A percentile compares a stretch with the other conserved stretches of the same genome.
phyloP scores from a whole-genome alignment of 2,797 vertebrate species.

The Sus cebifrons region DNA sequence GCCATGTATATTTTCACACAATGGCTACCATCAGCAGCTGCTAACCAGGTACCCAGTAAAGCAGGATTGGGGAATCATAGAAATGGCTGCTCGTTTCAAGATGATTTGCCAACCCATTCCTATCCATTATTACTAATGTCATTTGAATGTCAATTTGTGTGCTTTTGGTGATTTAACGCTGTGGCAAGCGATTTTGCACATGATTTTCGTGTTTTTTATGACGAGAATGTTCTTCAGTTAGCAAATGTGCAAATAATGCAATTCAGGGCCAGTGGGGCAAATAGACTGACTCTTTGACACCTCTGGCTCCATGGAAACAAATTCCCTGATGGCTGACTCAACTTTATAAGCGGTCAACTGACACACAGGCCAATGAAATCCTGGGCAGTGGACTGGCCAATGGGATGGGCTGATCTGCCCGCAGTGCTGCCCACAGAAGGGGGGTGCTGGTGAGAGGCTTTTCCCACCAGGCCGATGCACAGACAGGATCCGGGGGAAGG shows the following conservation, averaged over 20 bases:
- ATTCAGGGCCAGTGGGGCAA: conserved; percentile 76
- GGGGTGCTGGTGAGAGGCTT: not conserved
- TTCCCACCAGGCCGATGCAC: not conserved
- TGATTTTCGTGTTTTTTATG: conserved; percentile 85
- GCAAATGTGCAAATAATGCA: conserved; percentile 79
- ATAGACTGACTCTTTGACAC: conserved; percentile 14
- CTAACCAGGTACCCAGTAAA: conserved; percentile 90
- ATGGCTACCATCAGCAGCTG: conserved; percentile 89
- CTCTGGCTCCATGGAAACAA: not conserved
- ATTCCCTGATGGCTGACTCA: conserved; percentile 54
- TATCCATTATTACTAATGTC: conserved; percentile 87
- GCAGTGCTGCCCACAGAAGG: not conserved
- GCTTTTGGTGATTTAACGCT: conserved; percentile 85
- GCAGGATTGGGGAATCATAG: conserved; percentile 85
- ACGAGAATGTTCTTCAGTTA: conserved; percentile 87
- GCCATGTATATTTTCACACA: conserved; percentile 89
- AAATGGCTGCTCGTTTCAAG: conserved; percentile 89
- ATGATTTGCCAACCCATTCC: conserved; percentile 86
- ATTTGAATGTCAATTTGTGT: conserved; percentile 86
- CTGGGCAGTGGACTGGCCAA: not conserved
- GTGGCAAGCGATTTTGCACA: conserved; percentile 88
- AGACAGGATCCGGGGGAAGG: not conserved
- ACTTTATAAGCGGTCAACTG: not conserved
- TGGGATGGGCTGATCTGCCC: not conserved
- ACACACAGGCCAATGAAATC: not conserved